A percentile compares a stretch with the other conserved stretches of the same genome.
Evolutionary conservation across 1,140 invertebrate genomes (phyloP).

Genomic region (Lepidurus arcticus): DNA sequence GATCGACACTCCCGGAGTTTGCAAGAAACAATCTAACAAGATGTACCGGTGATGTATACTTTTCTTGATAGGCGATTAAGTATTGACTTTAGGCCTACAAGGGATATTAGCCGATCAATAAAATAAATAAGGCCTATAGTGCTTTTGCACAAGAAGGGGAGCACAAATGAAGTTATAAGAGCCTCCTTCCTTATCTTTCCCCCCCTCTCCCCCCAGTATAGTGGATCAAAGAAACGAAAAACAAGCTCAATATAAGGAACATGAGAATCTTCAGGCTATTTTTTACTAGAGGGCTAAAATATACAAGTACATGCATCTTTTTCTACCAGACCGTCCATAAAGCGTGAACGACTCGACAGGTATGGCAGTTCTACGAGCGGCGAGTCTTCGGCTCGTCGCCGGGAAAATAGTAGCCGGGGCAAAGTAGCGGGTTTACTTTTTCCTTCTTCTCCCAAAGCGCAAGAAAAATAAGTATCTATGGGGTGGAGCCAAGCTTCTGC

Average conservation of each 20-base stretch:
- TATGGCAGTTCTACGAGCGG: not conserved
- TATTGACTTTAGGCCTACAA: not conserved
- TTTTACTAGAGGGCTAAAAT: not conserved
- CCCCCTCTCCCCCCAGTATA: not conserved
- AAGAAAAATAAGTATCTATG: not conserved
- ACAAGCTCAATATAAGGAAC: slow-evolving; percentile 4
- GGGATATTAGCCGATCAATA: not conserved
- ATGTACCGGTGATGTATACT: too few species aligned
- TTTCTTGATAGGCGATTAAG: too few species aligned
- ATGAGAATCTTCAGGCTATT: not conserved
- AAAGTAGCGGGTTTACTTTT: not conserved
- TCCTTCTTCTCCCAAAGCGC: not conserved
- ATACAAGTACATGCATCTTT: not conserved
- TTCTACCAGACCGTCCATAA: slow-evolving; percentile 14
- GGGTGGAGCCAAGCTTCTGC: not conserved
- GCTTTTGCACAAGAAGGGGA: not conserved
- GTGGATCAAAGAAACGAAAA: not conserved
- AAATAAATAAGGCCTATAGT: not conserved
- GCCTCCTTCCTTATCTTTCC: not conserved
- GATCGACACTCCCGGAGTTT: too few species aligned
- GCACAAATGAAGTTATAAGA: slow-evolving; percentile 7
- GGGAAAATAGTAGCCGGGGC: not conserved
- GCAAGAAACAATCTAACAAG: too few species aligned
- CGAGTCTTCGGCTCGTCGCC: not conserved
- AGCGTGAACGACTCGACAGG: slow-evolving; percentile 20